Evolutionary conservation across 2,113 vertebrate species (phyloP), one percentile per base, ranked within the genome.

Genomic region (Lagopus leucura): DNA sequence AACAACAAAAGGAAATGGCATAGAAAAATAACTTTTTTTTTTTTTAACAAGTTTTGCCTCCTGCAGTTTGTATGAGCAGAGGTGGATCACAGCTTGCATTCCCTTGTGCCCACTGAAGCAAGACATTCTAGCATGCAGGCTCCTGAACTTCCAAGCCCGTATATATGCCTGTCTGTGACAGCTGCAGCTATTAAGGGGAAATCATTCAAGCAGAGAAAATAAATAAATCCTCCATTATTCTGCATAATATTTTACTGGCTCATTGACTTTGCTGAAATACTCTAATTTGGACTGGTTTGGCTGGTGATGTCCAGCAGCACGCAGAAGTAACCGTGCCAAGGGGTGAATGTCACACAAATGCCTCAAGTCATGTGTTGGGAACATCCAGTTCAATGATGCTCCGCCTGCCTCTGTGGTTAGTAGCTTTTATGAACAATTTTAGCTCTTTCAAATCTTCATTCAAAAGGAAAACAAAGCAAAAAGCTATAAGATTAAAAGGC

Each of bases 141-240:
- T 83, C 32, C 55, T 82, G 52, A 82, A 63, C 60, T 88, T 71
- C 47, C 78, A 80, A 58, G 36, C n/a, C 74, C n/a, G 34, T 82
- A 86, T 84, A 16, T 71, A 48, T 60, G 30, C n/a, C 34, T 92
- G 0, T 72, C 70, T 86, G 54, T 89, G 83, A 82, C 89, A 92
- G 87, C 77, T 91, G 89, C 48, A 91, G 66, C 48, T 89, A 63
- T 48, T 86, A 90, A 54, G 30, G 76, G 83, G 63, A 85, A 42
- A 58, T 66, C 58, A 45, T 24, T 83, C 77, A 67, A 72, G 90
- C 77, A 92, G 50, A 57, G 8, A 76, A 81, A 79, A 82, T 82
- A 85, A 93, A 89, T 75, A 86, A 92, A 80, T 85, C 78, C n/a
- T 42, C 48, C 84, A 34, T 50, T 82, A 65, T 70, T 82, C 36